Evolutionary conservation across 2,888 invertebrate genomes (phyloP), one percentile per base, ranked within the genome.

Genomic region (Arge pagana): DNA sequence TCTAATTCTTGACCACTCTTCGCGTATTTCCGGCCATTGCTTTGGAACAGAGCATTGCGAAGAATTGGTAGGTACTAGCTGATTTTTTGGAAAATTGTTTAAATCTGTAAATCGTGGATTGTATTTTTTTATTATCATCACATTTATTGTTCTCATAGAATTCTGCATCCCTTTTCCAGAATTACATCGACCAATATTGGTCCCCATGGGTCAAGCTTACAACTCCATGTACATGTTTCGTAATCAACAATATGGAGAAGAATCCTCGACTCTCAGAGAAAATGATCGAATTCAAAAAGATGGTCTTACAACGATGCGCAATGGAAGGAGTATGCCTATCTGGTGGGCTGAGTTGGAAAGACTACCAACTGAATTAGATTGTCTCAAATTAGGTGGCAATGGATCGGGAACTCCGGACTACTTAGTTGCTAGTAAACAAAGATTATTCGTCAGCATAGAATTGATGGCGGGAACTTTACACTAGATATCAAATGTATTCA

Each of bases 151-250:
- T 26, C n/a, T 10, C 15, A 42, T 15, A 16, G 16, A 10, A n/a
- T 19, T 16, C 8, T 31, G 11, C 18, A 15, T 33, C 19, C 13
- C 15, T 23, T 50, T 23, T 30, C n/a, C 62, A 78, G 78, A 78
- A 62, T 54, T 74, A 50, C 64, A 67, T 40, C 72, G 74, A 5
- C 70, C 67, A 49, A 72, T 75, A 21, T 64, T 68, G n/a, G 60
- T 72, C 15, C 55, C 72, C 35, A 64, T 64, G 48, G 71, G 66
- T 13, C 57, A 56, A 28, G 71, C 71, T 0, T 64, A 71, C 23
- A 90, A 89, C 74, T 74, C 91, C 35, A 86, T 90, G 60, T 84
- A 90, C 62, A 82, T 90, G 54, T 86, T 88, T 64, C 82, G 87
- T 52, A 88, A 87, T 4, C 72, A 74, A 58, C 71, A 57, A 48